Evolutionary conservation across 1,140 invertebrate genomes (phyloP).

Genomic region (Nymphalis io): DNA sequence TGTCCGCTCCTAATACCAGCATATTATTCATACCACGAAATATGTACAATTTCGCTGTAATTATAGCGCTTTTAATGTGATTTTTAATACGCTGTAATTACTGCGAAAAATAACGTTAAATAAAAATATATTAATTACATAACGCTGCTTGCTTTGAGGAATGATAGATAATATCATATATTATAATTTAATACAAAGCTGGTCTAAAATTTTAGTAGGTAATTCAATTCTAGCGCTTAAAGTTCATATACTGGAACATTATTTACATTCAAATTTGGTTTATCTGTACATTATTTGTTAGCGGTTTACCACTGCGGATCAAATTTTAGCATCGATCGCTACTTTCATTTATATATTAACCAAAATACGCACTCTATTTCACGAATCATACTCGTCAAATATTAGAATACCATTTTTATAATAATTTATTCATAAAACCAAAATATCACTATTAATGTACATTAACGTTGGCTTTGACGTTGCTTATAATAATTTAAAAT

Average conservation of each 20-base stretch:
- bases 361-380: background rate
- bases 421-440: constrained; percentile 10
- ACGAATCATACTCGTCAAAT: background rate
- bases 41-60: constrained; percentile 10
- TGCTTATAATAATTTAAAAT: too few species aligned
- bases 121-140: too few species aligned
- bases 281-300: constrained; percentile 6
- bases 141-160: too few species aligned
- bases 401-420: constrained; percentile 35
- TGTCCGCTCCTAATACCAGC: background rate
- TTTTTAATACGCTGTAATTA: background rate
- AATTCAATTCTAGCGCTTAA: background rate
- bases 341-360: background rate
- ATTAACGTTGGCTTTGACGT: too few species aligned
- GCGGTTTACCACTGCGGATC: constrained; percentile 10
- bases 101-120: too few species aligned
- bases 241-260: background rate
- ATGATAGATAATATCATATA: too few species aligned
- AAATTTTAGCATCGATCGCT: constrained; percentile 8
- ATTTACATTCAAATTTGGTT: background rate
- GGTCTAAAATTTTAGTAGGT: too few species aligned
- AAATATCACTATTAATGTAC: too few species aligned
- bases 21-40: too few species aligned
- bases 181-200: too few species aligned
- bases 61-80: constrained; percentile 15